Evolutionary conservation across 2,113 vertebrate species (phyloP), one percentile per base, ranked within the genome.

Genomic region (Protobothrops flavoviridis): DNA sequence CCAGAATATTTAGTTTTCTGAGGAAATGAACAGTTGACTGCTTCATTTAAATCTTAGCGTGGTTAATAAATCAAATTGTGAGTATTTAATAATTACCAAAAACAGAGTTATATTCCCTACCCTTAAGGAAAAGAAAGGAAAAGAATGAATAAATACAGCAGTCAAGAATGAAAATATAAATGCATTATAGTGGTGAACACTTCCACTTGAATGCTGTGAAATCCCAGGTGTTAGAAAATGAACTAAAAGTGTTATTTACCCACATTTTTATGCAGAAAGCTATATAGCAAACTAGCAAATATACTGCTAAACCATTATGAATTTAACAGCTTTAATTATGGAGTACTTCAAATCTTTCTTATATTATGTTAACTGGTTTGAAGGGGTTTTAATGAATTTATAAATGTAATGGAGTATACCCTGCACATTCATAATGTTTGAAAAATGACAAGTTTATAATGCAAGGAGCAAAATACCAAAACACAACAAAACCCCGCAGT

Each of bases 241-340:
- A 96, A 92, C 94, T 88, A 2, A 89, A 59, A 92, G 93, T 94
- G 17, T 74, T 97, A 94, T 93, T 92, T 96, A 94, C 56, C 90
- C 61, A 95, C 10, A 95, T 96, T 97, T 96, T 29, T 94, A 61
- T 93, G 52, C 90, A 93, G 90, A 64, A 95, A 94, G 94, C 43
- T 93, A 93, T 93, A 93, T 91, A 95, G 93, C 92, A 95, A 96
- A 94, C 92, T 97, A 94, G 91, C 94, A 97, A 95, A 94, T 88
- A 94, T 81, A 85, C 10, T 93, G 20, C 26, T 61, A 95, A 59
- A 20, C 91, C 95, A 95, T 95, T 96, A 89, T 74, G 91, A 53
- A 50, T 96, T 97, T 96, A 96, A 96, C 96, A 94, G 89, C 64
- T 97, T 96, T 97, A 97, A 97, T 95, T 97, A 95, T 74, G 93